Conservation (phyloP, 2,888 invertebrate genomes). For the Ophion slaviceki region DNA sequence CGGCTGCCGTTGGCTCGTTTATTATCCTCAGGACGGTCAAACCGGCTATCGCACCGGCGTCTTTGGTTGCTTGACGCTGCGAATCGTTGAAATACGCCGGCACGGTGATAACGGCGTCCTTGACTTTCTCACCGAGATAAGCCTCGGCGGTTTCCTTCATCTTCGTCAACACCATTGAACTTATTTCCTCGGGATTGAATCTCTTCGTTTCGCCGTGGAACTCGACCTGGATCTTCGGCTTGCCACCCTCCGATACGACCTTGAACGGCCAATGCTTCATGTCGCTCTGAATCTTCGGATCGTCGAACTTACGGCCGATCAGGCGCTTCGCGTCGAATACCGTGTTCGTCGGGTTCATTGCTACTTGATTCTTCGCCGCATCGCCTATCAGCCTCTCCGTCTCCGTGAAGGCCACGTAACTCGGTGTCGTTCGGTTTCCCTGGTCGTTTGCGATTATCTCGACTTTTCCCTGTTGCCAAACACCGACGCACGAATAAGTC, state of each 20-base stretch:
- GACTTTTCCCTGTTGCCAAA: constrained; percentile 68
- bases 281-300: constrained; percentile 89
- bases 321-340: constrained; percentile 88
- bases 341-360: constrained; percentile 90
- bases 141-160: constrained; percentile 90
- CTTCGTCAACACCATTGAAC: constrained; percentile 88
- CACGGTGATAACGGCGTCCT: constrained; percentile 92
- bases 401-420: constrained; percentile 89
- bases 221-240: constrained; percentile 89
- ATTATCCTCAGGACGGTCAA: constrained; percentile 88
- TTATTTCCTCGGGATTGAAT: constrained; percentile 89
- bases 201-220: constrained; percentile 87
- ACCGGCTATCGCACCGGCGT: constrained; percentile 89
- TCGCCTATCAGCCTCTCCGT: constrained; percentile 65
- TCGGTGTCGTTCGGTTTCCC: constrained; percentile 90
- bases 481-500: constrained; percentile 85
- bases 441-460: constrained; percentile 85
- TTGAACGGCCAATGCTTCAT: constrained; percentile 93
- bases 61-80: constrained; percentile 89
- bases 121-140: constrained; percentile 87
- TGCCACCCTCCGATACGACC: constrained; percentile 87
- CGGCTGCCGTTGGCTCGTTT: constrained; percentile 87
- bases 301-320: constrained; percentile 84
- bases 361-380: constrained; percentile 86
- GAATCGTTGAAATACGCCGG: constrained; percentile 91